Conservation (phyloP, 1,140 invertebrate genomes). For the Ectropis grisescens region DNA sequence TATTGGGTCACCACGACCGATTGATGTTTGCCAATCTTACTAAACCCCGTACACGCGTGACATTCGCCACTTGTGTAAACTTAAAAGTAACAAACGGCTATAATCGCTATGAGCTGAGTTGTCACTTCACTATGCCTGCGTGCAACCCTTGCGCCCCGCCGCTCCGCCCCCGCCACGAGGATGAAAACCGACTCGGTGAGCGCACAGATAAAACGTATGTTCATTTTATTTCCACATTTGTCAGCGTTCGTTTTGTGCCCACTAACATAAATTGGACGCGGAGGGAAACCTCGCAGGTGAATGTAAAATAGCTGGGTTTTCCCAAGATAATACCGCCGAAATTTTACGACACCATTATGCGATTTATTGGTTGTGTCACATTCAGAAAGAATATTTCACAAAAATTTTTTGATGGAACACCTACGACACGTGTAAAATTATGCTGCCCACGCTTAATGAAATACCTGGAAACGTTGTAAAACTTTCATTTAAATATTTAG, state of each 20-base stretch:
- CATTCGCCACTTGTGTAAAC: too few relatives aligned
- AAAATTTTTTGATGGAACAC: slow-evolving; percentile 33
- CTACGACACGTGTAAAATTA: not conserved
- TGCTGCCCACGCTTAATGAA: too few relatives aligned
- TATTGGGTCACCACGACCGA: too few relatives aligned
- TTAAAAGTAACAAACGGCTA: too few relatives aligned
- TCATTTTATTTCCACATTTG: slow-evolving; percentile 69
- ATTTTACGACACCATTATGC: slow-evolving; percentile 66
- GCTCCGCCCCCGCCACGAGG: slow-evolving; percentile 17
- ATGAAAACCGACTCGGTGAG: slow-evolving; percentile 45
- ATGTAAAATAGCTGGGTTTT: slow-evolving; percentile 66
- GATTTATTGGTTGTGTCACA: slow-evolving; percentile 65
- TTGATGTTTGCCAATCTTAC: too few relatives aligned
- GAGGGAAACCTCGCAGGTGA: slow-evolving; percentile 66
- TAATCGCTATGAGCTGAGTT: too few relatives aligned
- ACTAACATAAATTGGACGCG: slow-evolving; percentile 69
- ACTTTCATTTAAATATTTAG: not conserved
- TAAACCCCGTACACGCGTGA: too few relatives aligned
- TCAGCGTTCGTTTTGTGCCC: slow-evolving; percentile 68
- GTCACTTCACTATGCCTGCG: too few relatives aligned
- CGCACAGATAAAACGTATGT: slow-evolving; percentile 64
- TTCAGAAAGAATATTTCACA: slow-evolving; percentile 47
- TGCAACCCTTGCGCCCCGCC: slow-evolving; percentile 7
- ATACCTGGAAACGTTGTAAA: slow-evolving; percentile 7
- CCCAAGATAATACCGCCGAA: slow-evolving; percentile 64